Evolutionary conservation across 1,140 invertebrate species (phyloP), one percentile per base, ranked within the genome.

Genomic region (Rhynchophorus ferrugineus): DNA sequence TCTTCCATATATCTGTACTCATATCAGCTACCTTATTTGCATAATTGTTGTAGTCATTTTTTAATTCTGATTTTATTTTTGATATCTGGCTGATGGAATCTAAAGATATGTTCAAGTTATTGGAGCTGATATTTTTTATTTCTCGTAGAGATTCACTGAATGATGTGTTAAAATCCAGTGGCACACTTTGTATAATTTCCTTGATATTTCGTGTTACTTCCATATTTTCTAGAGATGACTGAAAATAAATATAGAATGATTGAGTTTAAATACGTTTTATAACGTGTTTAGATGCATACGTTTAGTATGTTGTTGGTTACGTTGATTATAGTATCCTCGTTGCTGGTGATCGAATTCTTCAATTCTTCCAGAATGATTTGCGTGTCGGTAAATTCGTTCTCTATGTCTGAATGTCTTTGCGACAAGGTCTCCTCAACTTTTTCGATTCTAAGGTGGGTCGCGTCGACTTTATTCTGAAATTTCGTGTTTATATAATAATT

Each of bases 1-100:
- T 70, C 24, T 73, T 69, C 75, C 75, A 78, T 18, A 77, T 71
- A 44, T 78, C 76, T 20, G 73, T 70, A 60, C 77, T 78, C 58
- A 78, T 75, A 50, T 77, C 76, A 57, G 70, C 73, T 22, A 77
- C 71, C 57, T 63, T 63, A 16, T 58, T 60, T 3, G 61, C 57
- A 33, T 60, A 57, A 19, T 48, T 34, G 20, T 63, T 60, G 14
- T 59, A 51, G 38, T 63, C 48, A 34, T 61, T 50, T 42, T 60
- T 50, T 11, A 60, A 14, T 24, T 63, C 61, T 19, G 34, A 41
- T 46, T 53, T 61, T 35, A 56, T 44, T 3, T 18, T n/a, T 14
- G 39, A 55, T 6, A 58, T 13, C n/a, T 50, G 17, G 9, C 11
- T 24, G 11, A 54, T 59, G 11, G 21, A 54, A 34, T 44, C 43